phyloP scores from a whole-genome alignment of 2,888 invertebrate species.

The Drosophila kanekoi region DNA sequence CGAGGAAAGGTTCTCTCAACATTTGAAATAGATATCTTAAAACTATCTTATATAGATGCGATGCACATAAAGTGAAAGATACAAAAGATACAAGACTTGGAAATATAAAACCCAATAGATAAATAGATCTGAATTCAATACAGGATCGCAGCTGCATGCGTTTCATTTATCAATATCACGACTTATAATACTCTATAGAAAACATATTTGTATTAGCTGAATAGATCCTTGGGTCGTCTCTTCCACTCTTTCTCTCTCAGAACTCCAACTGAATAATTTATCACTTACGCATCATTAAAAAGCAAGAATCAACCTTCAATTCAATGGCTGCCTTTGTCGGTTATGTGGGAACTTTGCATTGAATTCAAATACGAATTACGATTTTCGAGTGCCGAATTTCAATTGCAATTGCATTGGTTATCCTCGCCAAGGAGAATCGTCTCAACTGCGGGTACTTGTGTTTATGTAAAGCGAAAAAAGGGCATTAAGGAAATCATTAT shows the following conservation, averaged over 20 bases:
- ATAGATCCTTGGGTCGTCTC: slow-evolving; percentile 2
- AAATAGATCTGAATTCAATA: not conserved
- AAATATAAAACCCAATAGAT: not conserved
- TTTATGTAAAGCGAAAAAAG: slow-evolving; percentile 22
- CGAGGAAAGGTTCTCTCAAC: no score
- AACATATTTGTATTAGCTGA: slow-evolving; percentile 1
- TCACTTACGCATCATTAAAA: slow-evolving; percentile 60
- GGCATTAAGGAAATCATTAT: slow-evolving; percentile 48
- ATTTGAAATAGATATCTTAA: no score
- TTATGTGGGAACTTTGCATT: slow-evolving; percentile 64
- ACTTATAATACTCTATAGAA: not conserved
- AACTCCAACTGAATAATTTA: slow-evolving; percentile 46
- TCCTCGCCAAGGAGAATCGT: slow-evolving; percentile 53
- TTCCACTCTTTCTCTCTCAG: not conserved
- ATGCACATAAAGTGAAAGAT: not conserved
- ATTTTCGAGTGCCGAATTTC: slow-evolving; percentile 4
- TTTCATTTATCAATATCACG: slow-evolving; percentile 14
- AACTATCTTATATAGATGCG: not conserved
- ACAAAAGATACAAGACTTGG: not conserved
- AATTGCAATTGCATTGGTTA: slow-evolving; percentile 40
- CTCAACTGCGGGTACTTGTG: slow-evolving; percentile 60
- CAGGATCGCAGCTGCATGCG: slow-evolving; percentile 14
- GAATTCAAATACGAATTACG: slow-evolving; percentile 1
- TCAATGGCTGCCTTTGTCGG: slow-evolving; percentile 9
- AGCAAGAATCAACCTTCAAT: slow-evolving; percentile 41